Evolutionary conservation across 2,797 vertebrate genomes (phyloP).

Genomic region (Harpagifer antarcticus): DNA sequence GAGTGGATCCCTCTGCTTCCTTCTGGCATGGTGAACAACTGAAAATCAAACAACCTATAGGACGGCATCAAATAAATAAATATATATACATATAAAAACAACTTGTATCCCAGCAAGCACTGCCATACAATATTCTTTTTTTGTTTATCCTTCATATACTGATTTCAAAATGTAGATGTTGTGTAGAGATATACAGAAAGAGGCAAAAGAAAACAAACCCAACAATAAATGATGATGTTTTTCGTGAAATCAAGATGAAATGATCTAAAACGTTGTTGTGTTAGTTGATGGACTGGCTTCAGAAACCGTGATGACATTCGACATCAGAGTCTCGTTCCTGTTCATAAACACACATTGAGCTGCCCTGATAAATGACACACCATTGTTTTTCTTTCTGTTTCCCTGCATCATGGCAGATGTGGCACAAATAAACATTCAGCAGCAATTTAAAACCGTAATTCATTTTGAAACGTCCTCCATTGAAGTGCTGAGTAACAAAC

Average conservation of each 20-base stretch:
- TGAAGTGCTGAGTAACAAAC: slow-evolving; percentile 78
- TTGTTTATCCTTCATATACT: not conserved
- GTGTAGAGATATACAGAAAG: not conserved
- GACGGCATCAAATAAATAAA: no score
- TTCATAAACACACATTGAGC: slow-evolving; percentile 35
- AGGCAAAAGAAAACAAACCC: not conserved
- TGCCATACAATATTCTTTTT: not conserved
- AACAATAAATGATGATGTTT: not conserved
- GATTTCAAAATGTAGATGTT: not conserved
- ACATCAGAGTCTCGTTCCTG: slow-evolving; percentile 11
- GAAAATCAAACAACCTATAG: not conserved
- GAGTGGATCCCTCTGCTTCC: not conserved
- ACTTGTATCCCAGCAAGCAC: not conserved
- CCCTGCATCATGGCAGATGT: slow-evolving; percentile 22
- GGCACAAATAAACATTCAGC: slow-evolving; percentile 63
- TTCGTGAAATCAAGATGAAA: not conserved
- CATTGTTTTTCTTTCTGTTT: slow-evolving; percentile 10
- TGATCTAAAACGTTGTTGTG: not conserved
- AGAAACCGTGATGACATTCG: slow-evolving; percentile 18
- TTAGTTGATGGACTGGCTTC: not conserved
- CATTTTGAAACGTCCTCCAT: slow-evolving; percentile 66
- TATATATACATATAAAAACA: not conserved
- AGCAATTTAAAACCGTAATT: slow-evolving; percentile 66
- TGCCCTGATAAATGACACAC: slow-evolving; percentile 35
- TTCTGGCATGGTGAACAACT: not conserved